Percentiles rank a stretch among this genome's conserved stretches.
phyloP scores from a whole-genome alignment of 2,797 vertebrate genomes.

The Cottoperca gobio region DNA sequence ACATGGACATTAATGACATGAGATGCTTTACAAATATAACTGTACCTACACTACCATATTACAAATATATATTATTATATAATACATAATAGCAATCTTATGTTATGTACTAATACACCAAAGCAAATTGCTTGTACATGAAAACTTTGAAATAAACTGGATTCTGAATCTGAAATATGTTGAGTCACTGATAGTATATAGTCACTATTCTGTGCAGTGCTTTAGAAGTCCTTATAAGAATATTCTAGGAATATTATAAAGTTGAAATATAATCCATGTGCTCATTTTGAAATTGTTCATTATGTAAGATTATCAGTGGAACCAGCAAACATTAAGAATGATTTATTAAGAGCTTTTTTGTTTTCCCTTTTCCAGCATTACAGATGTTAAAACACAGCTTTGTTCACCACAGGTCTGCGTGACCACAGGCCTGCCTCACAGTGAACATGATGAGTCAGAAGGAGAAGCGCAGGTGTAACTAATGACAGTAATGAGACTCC shows the following conservation, averaged over 20 bases:
- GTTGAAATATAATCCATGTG: background rate
- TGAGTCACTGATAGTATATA: background rate
- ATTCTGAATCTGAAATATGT: background rate
- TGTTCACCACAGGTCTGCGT: background rate
- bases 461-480: slow-evolving; percentile 7
- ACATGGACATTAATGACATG: background rate
- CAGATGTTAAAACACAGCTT: background rate
- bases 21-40: background rate
- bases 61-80: background rate
- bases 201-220: background rate
- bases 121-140: too few relatives aligned
- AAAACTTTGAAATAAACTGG: too few relatives aligned
- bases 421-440: background rate
- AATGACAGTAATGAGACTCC: slow-evolving; percentile 6
- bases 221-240: background rate
- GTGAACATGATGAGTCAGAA: background rate
- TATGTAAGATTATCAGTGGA: background rate
- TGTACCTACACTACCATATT: background rate
- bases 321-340: background rate
- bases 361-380: background rate
- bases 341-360: background rate
- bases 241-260: background rate
- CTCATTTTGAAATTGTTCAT: background rate
- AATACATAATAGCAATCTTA: background rate
- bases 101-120: too few relatives aligned